These are phyloP conservation scores for Dryobates pubescens DNA, from an alignment of 2,797 vertebrate species.

Conservation along the genomic window DNA sequence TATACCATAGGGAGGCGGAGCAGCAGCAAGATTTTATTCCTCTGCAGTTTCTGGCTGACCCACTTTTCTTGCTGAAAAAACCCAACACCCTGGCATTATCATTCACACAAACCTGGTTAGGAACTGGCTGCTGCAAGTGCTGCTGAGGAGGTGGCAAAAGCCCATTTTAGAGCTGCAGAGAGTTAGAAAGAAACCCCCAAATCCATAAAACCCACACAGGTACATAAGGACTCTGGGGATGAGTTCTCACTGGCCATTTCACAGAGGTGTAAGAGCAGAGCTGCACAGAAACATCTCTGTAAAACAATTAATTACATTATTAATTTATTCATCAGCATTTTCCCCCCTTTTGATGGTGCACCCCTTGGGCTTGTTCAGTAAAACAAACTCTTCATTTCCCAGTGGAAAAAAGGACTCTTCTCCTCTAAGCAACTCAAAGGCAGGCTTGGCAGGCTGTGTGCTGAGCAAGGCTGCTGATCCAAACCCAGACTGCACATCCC, in stretches of 20 bases:
- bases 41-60: not conserved
- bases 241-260: not conserved
- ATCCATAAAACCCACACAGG: not conserved
- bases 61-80: not conserved
- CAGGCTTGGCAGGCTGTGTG: accelerated
- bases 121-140: not conserved
- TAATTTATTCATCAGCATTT: not conserved
- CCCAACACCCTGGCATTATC: not conserved
- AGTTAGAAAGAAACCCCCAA: not conserved
- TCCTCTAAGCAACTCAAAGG: not conserved
- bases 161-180: not conserved
- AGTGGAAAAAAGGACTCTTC: too few relatives aligned
- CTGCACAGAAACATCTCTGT: not conserved
- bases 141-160: not conserved
- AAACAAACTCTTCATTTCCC: not conserved
- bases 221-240: not conserved
- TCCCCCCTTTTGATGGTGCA: not conserved
- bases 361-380: not conserved
- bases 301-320: not conserved
- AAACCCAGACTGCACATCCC: accelerated
- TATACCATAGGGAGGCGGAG: not conserved
- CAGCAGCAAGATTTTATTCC: not conserved
- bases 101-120: not conserved
- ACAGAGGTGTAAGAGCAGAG: not conserved
- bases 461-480: not conserved